Conservation (phyloP, 1,140 invertebrate genomes). For the Drosophila prosaltans region DNA sequence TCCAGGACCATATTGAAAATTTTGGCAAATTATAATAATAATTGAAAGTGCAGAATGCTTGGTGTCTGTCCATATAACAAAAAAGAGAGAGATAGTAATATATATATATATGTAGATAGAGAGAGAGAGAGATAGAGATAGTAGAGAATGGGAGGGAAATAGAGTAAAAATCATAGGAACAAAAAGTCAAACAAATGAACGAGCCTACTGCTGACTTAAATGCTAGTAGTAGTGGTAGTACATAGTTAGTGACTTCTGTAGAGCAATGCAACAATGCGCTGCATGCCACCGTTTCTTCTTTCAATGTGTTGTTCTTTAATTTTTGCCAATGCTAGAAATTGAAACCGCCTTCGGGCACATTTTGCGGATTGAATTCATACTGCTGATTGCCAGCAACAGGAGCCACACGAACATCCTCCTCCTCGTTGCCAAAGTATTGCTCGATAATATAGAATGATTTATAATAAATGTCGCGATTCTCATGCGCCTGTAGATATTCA, state of each 20-base stretch:
- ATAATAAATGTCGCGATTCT: slow-evolving; percentile 98
- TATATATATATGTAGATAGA: neutral
- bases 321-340: slow-evolving; percentile 86
- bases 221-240: slow-evolving; percentile 69
- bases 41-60: slow-evolving; percentile 15
- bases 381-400: slow-evolving; percentile 92
- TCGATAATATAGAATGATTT: slow-evolving; percentile 98
- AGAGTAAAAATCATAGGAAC: slow-evolving; percentile 12
- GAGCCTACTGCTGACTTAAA: slow-evolving; percentile 59
- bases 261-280: slow-evolving; percentile 10
- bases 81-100: slow-evolving; percentile 15
- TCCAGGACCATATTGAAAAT: slow-evolving; percentile 57
- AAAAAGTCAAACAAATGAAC: slow-evolving; percentile 38
- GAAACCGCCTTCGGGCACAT: slow-evolving; percentile 90
- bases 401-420: slow-evolving; percentile 92
- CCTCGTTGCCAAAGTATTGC: slow-evolving; percentile 95
- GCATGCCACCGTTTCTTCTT: neutral
- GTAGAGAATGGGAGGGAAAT: neutral
- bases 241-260: slow-evolving; percentile 25
- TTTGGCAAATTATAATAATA: slow-evolving; percentile 37
- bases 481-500: slow-evolving; percentile 97
- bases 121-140: neutral
- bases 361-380: slow-evolving; percentile 89
- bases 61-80: neutral
- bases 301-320: slow-evolving; percentile 20